These are phyloP conservation scores for Lampropteryx suffumata DNA, from an alignment of 2,888 invertebrate species.

Conservation along the genomic window DNA sequence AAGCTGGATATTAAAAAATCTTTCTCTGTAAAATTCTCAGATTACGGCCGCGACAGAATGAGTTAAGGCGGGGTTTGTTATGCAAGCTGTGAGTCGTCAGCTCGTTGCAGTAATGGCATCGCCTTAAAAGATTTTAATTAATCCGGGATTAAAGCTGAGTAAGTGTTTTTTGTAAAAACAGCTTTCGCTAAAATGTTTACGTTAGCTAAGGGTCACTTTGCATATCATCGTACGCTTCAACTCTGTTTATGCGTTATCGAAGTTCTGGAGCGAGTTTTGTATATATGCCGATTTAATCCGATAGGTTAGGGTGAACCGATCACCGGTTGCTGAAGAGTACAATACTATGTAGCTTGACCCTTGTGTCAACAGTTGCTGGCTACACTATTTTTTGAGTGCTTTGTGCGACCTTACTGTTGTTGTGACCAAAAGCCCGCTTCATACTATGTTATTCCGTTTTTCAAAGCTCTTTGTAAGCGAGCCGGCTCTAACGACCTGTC, in stretches of 20 bases:
- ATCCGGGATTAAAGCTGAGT: slow-evolving; percentile 16
- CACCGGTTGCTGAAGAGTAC: too few relatives aligned
- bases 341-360: neutral
- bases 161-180: slow-evolving; percentile 23
- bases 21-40: slow-evolving; percentile 50
- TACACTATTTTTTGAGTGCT: slow-evolving; percentile 7
- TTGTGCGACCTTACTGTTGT: slow-evolving; percentile 5
- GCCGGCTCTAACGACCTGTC: slow-evolving; percentile 7
- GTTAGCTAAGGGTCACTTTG: neutral
- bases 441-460: slow-evolving; percentile 9
- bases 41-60: slow-evolving; percentile 43
- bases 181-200: slow-evolving; percentile 15
- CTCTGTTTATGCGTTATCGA: too few relatives aligned
- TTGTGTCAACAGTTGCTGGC: neutral
- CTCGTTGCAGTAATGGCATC: slow-evolving; percentile 23
- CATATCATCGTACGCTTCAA: too few relatives aligned
- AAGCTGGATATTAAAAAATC: slow-evolving; percentile 72
- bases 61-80: slow-evolving; percentile 55
- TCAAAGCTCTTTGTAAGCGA: slow-evolving; percentile 5
- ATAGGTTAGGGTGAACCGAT: too few relatives aligned
- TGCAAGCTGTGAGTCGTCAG: slow-evolving; percentile 45
- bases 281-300: too few relatives aligned
- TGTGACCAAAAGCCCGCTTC: slow-evolving; percentile 1
- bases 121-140: slow-evolving; percentile 26
- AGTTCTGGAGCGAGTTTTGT: too few relatives aligned